Base-by-base conservation (phyloP, 2,113 vertebrate genomes). In the Phoenicopterus ruber region DNA sequence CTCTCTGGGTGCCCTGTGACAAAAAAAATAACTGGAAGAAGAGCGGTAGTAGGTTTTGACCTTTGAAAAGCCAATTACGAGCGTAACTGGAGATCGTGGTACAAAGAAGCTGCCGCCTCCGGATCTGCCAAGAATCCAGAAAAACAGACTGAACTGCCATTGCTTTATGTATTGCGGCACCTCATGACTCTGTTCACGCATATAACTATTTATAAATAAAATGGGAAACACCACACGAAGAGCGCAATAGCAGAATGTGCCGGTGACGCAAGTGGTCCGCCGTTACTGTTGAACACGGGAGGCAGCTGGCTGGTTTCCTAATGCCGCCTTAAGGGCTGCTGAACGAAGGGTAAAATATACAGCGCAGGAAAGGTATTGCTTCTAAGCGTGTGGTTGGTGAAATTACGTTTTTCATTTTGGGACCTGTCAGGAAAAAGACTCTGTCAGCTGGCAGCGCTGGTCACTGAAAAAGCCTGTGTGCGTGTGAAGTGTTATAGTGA, bases 121-220 rank as follows among this genome's bases (percentile, higher is more conserved):
- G 1, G 19, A 17, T 42, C 58, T 6, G 25, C 40, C 8, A 9
- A n/a, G 55, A 59, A 73, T 46, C 17, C 5, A 15, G 50, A 63
- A 73, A 19, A 88, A 50, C 0, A 22, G 36, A 8, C 29, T 19
- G 42, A 67, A 8, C 59, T 29, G 6, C 28, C 8, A 1, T 40
- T 16, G 44, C 57, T 44, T n/a, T 65, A 16, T 22, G 11, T 40
- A 7, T 57, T 10, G 58, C 10, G 44, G 59, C 28, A 8, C 24
- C 29, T 47, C 40, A 0, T 2, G 32, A 1, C 59, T 62, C 65
- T 29, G 0, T 44, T 80, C 28, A 24, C 19, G 2, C 13, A 0
- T 10, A 1, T 10, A 24, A 22, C 36, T 26, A 2, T 22, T 26
- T 21, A 2, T 20, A 50, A 58, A 36, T 13, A 17, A 67, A n/a